Base-by-base conservation (phyloP, 2,113 vertebrate species). In the Thomomys bottae region DNA sequence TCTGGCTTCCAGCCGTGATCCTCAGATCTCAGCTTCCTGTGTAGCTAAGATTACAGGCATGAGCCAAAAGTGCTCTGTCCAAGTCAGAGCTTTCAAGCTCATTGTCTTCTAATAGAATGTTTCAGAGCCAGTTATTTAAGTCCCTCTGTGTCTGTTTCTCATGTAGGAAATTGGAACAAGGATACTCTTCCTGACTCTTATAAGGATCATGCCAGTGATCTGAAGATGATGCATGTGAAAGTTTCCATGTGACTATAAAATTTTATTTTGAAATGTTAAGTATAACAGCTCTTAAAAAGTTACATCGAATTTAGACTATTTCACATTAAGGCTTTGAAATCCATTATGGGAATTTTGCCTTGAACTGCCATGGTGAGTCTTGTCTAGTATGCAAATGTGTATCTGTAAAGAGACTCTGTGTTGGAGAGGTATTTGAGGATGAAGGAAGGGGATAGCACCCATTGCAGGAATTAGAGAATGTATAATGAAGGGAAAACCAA, bases 251-350 rank as follows among this genome's bases (percentile, higher is more conserved):
- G n/a, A 68, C 17, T 61, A 40, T 73, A 61, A 66, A 77, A 36
- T 3, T 45, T 73, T 45, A 42, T 87, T 64, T 82, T 26, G 21
- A 67, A 94, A 82, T 21, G 5, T 71, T n/a, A 87, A 83, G 11
- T 83, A 15, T 83, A 87, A 92, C 78, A 26, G 6, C 14, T 30
- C 42, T 38, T 77, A 18, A 59, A 59, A 40, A 77, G 61, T 87
- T 90, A 9, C 20, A 68, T 68, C 84, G 45, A 57, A 82, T 82
- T 94, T 24, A 87, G 42, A 82, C 57, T 94, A 64, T 70, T 82
- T 92, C 71, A 89, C 78, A 83, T 78, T 77, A 49, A 79, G 77
- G 26, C 38, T 82, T 42, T 87, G 42, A 83, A 61, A 59, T 40
- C 9, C 32, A 40, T 45, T 86, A 77, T 49, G 11, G 24, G 54